Base-by-base conservation (phyloP, 2,888 invertebrate species). In the Helicoverpa assulta region DNA sequence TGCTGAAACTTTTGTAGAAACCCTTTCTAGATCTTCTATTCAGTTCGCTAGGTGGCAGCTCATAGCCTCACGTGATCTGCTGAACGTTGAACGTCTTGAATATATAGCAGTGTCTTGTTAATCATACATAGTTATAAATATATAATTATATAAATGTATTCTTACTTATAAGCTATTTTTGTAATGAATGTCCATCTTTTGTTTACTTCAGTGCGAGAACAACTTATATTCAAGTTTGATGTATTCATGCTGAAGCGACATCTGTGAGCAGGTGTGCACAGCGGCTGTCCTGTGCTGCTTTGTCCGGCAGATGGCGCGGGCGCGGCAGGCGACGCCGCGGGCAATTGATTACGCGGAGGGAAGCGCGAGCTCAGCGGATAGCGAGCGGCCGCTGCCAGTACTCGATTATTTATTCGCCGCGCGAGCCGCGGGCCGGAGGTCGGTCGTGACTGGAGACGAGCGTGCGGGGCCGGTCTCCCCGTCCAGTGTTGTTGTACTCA, bases 401-500 rank as follows among this genome's bases (percentile, higher is more conserved):
- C 81, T 85, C 79, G 78, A 89, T 90, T 92, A 93, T 94, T 94
- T 90, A 93, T 92, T 92, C 92, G 94, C 93, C 94, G 94, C 95
- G 95, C 94, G 93, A 93, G 93, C 93, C 95, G 95, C 95, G 94
- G 95, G 93, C 95, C 95, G 95, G 93, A 94, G 94, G 94, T 94
- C 93, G 95, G 92, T 93, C 93, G 94, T 93, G 76, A 63, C 80
- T 80, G 80, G 76, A 63, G 90, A 90, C 86, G 88, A 89, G 90
- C 89, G 92, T 91, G 92, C 92, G 93, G 93, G 94, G 92, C 93
- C 93, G 94, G 93, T 90, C 87, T 87, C 91, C 91, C 92, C 92
- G 92, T 88, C 87, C 85, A 83, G 91, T 93, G 91, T 92, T 90
- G 89, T 93, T 88, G 86, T 91, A 88, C 87, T 86, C 53, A 68